Conservation (phyloP, 2,888 invertebrate genomes). For the Tenthredo scrophulariae region DNA sequence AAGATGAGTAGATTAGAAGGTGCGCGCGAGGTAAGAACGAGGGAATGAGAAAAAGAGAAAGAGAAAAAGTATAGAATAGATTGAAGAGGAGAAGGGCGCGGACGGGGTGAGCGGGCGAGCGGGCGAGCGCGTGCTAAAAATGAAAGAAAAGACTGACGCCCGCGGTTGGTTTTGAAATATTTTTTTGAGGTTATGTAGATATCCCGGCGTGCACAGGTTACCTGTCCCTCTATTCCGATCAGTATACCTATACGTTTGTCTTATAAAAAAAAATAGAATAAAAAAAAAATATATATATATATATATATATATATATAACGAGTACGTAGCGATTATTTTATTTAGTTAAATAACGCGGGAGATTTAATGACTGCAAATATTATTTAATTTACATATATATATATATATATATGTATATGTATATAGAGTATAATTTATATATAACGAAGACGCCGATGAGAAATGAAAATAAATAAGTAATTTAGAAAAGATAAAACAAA, state of each 20-base stretch:
- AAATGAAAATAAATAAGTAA: not conserved
- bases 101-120: not conserved
- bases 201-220: not conserved
- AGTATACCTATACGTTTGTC: not conserved
- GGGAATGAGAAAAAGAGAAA: constrained; percentile 50
- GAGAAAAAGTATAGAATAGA: not conserved
- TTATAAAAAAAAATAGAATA: not conserved
- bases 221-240: not conserved
- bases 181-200: constrained; percentile 8
- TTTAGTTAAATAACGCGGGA: too few relatives aligned
- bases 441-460: not conserved
- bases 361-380: too few relatives aligned
- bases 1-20: not conserved
- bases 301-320: too few relatives aligned
- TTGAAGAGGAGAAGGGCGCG: too few relatives aligned
- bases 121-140: constrained; percentile 61
- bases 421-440: too few relatives aligned
- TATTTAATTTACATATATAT: too few relatives aligned
- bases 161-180: not conserved
- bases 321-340: too few relatives aligned
- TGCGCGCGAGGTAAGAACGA: not conserved
- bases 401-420: too few relatives aligned
- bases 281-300: too few relatives aligned
- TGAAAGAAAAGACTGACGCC: constrained; percentile 54
- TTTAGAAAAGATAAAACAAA: not conserved